Evolutionary conservation across 2,888 invertebrate species (phyloP), one percentile per base, ranked within the genome.

Genomic region (Glaucopsyche alexis): DNA sequence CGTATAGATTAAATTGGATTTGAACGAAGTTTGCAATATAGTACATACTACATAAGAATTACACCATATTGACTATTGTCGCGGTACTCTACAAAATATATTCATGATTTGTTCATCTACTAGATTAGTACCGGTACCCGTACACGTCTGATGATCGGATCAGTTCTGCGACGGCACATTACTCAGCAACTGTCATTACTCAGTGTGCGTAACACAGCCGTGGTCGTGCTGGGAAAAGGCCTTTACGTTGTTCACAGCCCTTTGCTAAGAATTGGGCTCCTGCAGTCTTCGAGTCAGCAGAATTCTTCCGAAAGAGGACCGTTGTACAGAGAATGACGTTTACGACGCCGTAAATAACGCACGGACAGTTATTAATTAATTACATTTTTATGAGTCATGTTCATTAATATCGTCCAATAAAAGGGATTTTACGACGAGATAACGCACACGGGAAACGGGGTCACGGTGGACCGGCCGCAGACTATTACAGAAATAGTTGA

Each of bases 361-460:
- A 19, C 29, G 29, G 60, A 38, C 60, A 13, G 13, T 29, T 60
- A 60, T 60, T 60, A 60, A 60, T 60, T 60, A 60, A 38, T 60
- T 29, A 29, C 29, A 29, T 60, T 60, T 60, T 60, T 60, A 60
- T 13, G 60, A 60, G 60, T 14, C 60, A 5, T 13, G 14, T 60
- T 38, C 29, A 38, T 38, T 60, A 60, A 60, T 29, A 60, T 29
- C 60, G 29, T 29, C 60, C 60, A 60, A 38, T 38, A 60, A 60
- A 60, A 60, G 60, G 60, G 60, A 60, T 60, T 60, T 60, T 60
- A 60, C 60, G 60, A 60, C 29, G 60, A 60, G 60, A 60, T 38
- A 60, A 38, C 60, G 60, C 55, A 9, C 19, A 55, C 60, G 38
- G 60, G 60, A 60, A 60, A 60, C 60, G 13, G 60, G 29, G 60